Percentiles rank a stretch among this genome's conserved stretches.
Conservation (phyloP, 1,140 invertebrate genomes). For the Drosophila nigromelanica region DNA sequence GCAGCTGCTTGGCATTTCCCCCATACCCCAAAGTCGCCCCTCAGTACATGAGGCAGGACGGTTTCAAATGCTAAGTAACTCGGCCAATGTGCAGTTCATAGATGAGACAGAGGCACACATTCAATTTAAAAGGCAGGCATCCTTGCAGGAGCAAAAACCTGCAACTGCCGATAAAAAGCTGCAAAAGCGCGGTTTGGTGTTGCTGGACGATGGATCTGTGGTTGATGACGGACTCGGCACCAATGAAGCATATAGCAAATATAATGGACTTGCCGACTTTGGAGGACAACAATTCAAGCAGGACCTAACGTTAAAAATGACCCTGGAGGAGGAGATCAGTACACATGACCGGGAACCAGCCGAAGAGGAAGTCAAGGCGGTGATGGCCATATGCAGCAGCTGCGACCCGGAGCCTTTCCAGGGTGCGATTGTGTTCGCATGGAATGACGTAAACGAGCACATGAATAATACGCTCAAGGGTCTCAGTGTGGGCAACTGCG, state of each 20-base stretch:
- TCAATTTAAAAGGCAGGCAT: constrained; percentile 85
- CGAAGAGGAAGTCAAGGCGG: constrained; percentile 90
- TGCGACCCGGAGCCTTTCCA: constrained; percentile 90
- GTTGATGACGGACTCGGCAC: constrained; percentile 85
- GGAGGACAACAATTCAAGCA: constrained; percentile 85
- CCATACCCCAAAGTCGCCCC: constrained; percentile 6
- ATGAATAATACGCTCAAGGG: constrained; percentile 87
- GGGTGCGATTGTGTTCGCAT: constrained; percentile 89
- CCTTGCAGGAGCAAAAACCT: neutral
- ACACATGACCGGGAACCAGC: constrained; percentile 91
- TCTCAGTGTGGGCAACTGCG: constrained; percentile 85
- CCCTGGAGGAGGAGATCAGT: constrained; percentile 83
- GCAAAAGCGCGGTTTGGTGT: constrained; percentile 87
- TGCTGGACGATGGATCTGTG: constrained; percentile 87
- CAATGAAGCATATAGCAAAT: constrained; percentile 62
- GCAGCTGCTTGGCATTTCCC: constrained; percentile 76
- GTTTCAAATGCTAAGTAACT: constrained; percentile 85
- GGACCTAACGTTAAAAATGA: constrained; percentile 65
- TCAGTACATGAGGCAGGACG: constrained; percentile 17
- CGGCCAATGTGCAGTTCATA: constrained; percentile 85
- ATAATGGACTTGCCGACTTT: constrained; percentile 88
- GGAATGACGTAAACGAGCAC: constrained; percentile 85
- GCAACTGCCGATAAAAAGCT: constrained; percentile 82
- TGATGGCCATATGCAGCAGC: constrained; percentile 90
- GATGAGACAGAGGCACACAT: constrained; percentile 85